These are phyloP conservation scores for Engystomops pustulosus DNA, from an alignment of 2,113 vertebrate species.

Conservation along the genomic window DNA sequence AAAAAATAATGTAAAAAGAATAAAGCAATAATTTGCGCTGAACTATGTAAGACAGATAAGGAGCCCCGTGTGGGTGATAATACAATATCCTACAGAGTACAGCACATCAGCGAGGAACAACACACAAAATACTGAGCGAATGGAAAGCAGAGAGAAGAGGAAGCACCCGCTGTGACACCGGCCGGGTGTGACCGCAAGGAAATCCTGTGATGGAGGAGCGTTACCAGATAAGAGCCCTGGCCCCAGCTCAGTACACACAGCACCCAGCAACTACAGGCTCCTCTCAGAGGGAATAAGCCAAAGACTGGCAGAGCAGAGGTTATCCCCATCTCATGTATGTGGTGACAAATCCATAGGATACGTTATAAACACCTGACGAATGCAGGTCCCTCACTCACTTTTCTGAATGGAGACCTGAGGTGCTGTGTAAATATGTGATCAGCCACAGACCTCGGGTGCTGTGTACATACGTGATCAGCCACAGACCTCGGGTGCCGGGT, in stretches of 20 bases:
- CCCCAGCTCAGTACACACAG: background rate
- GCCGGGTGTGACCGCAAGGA: slow-evolving; percentile 33
- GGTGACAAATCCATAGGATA: too few relatives aligned
- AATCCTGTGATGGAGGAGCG: slow-evolving; percentile 44
- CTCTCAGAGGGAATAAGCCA: too few relatives aligned
- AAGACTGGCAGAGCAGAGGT: too few relatives aligned
- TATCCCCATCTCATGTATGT: too few relatives aligned
- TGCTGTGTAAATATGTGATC: too few relatives aligned
- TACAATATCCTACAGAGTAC: background rate
- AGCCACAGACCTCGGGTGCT: too few relatives aligned
- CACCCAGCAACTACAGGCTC: too few relatives aligned
- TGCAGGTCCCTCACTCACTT: too few relatives aligned
- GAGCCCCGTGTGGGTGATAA: background rate
- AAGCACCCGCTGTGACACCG: background rate
- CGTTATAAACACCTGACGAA: too few relatives aligned
- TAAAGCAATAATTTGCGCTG: background rate
- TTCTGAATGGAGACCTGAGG: too few relatives aligned
- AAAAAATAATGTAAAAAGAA: background rate
- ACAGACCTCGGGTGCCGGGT: too few relatives aligned
- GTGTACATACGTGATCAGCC: too few relatives aligned
- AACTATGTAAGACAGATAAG: background rate
- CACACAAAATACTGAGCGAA: background rate
- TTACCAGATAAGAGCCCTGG: slow-evolving; percentile 32
- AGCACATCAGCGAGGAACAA: background rate
- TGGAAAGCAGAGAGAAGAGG: slow-evolving; percentile 27